Evolutionary conservation across 2,113 vertebrate genomes (phyloP), one percentile per base, ranked within the genome.

Genomic region (Atractosteus spatula): DNA sequence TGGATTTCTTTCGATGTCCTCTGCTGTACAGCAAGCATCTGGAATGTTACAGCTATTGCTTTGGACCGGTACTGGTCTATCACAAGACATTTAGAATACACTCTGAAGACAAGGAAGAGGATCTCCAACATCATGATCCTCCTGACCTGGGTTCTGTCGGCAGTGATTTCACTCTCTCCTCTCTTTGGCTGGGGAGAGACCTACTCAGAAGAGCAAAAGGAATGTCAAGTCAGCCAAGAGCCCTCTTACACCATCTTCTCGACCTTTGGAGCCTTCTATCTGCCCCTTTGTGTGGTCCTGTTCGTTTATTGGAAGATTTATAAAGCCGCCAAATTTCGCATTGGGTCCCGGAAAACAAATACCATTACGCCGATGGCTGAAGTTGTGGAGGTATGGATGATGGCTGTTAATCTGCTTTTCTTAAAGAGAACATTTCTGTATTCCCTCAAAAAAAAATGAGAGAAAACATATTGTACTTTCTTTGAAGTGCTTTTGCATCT

Each of bases 221-320:
- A 92, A 70, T 99, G 97, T 80, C 96, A 99, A 74, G 96, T 98
- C 77, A 98, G 96, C 89, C 95, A 87, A 62, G 95, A 95, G 74
- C 97, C 94, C 0, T 95, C 93, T 55, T 99, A 99, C 82, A 92
- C 96, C 0, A 90, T 99, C 80, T 96, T 99, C 89, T 99, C 97
- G 81, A 99, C 97, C 16, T 95, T 97, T 63, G 96, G 96, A 3
- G 97, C 97, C 0, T 99, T 99, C 87, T 99, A 97, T 79, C 79
- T 99, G 73, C 97, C 96, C 0, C 95, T 98, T 8, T 94, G 94
- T 0, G 96, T 98, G 69, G 96, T 99, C 74, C 93, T 99, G 0
- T 99, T 99, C 55, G 97, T 98, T n/a, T 98, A 99, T 79, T 99
- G 97, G 95, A 96, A 95, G 89, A 96, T 99, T 86, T 99, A 98